phyloP scores from a whole-genome alignment of 2,888 invertebrate species.

The Tyria jacobaeae region DNA sequence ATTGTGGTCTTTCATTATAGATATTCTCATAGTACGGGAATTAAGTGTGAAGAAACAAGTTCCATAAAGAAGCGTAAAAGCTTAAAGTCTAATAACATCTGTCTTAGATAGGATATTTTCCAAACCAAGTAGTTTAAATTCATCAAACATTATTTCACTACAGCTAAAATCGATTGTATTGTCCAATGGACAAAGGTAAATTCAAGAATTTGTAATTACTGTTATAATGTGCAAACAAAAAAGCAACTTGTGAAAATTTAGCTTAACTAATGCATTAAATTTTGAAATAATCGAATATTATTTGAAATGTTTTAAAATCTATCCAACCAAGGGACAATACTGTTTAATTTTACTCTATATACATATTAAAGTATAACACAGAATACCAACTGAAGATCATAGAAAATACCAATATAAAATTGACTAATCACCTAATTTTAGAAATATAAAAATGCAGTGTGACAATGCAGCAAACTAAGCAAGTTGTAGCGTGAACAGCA shows the following conservation, averaged over 20 bases:
- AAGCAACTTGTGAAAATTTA: neutral
- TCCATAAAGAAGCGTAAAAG: no score
- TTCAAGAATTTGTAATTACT: no score
- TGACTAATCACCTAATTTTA: slow-evolving; percentile 4
- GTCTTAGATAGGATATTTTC: no score
- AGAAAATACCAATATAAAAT: neutral
- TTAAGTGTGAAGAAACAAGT: no score
- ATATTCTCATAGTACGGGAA: no score
- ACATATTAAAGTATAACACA: neutral
- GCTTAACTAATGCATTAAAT: neutral
- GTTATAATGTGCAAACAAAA: no score
- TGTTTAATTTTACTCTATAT: neutral
- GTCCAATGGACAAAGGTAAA: no score
- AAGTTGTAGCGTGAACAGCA: slow-evolving; percentile 50
- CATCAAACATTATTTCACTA: no score
- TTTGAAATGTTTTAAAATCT: neutral
- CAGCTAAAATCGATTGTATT: no score
- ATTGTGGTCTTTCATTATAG: no score
- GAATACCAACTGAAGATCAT: neutral
- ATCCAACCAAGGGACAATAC: neutral
- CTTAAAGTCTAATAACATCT: no score
- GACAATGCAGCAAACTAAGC: slow-evolving; percentile 67
- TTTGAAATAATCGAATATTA: neutral
- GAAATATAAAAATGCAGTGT: slow-evolving; percentile 16
- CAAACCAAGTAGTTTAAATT: no score